A percentile compares a stretch with the other conserved stretches of the same genome.
Conservation (phyloP, 2,113 vertebrate species). For the Python bivittatus region DNA sequence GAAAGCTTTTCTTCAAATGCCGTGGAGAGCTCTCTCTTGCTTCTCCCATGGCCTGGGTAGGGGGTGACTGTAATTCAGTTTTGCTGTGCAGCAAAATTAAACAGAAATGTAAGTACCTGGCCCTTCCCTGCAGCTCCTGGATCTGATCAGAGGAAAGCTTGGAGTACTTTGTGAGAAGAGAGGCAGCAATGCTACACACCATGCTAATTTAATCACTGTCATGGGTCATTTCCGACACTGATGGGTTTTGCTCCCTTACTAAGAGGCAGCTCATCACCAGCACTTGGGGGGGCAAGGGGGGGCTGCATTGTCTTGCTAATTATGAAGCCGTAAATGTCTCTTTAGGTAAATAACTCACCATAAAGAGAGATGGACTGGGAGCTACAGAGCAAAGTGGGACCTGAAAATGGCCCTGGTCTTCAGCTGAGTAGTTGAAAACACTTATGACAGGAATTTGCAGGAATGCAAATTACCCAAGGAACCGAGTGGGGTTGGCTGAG, state of each 20-base stretch:
- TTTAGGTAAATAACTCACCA: constrained; percentile 60
- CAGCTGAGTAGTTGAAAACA: background rate
- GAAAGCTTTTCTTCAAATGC: background rate
- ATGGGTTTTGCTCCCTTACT: constrained; percentile 33
- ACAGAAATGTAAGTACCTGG: constrained; percentile 58
- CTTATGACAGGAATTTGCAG: background rate
- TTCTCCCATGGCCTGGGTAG: background rate
- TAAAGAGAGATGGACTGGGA: constrained; percentile 19
- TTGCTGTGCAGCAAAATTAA: constrained; percentile 60
- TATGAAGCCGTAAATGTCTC: constrained; percentile 52
- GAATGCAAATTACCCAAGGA: background rate
- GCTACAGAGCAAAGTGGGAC: too few relatives aligned
- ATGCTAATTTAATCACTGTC: constrained; percentile 35
- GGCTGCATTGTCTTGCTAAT: constrained; percentile 51
- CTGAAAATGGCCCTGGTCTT: background rate
- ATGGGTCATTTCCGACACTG: constrained; percentile 55
- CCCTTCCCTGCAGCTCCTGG: constrained; percentile 23
- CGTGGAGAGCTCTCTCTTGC: background rate
- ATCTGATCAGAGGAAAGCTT: constrained; percentile 27
- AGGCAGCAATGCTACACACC: constrained; percentile 9
- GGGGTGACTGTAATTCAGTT: constrained; percentile 2
- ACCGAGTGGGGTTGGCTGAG: background rate
- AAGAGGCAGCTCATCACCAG: constrained; percentile 32
- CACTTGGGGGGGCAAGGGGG: background rate
- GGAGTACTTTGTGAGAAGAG: background rate